These are phyloP conservation scores for Capreolus pygargus DNA, from an alignment of 2,113 vertebrate genomes.

Conservation along the genomic window DNA sequence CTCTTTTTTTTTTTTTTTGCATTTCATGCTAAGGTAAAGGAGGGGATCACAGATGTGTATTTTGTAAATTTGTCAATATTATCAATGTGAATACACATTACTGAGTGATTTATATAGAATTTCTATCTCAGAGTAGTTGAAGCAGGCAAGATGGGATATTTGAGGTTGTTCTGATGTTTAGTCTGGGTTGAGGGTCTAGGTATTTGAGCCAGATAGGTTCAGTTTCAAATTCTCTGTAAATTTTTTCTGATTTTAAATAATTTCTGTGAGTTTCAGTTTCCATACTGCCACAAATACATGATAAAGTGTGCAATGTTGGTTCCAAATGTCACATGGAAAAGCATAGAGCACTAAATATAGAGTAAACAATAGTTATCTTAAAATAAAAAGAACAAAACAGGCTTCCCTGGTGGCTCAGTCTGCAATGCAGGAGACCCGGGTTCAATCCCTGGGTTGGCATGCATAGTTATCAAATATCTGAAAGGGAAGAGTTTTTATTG, in stretches of 20 bases:
- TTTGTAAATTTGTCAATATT: background rate
- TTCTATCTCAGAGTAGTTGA: too few species aligned
- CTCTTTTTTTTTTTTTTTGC: background rate
- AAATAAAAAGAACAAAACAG: background rate
- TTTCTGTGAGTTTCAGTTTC: background rate
- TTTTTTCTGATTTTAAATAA: background rate
- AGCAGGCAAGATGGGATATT: too few species aligned
- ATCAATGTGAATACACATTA: background rate
- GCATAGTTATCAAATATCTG: background rate
- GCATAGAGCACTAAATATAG: background rate
- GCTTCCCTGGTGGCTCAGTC: background rate
- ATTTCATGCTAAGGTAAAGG: background rate
- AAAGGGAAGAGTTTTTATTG: background rate
- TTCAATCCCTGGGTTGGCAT: background rate
- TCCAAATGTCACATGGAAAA: background rate
- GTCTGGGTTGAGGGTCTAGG: background rate
- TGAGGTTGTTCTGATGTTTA: background rate
- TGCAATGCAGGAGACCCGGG: rapidly evolving
- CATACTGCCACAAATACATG: background rate
- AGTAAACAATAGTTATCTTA: background rate
- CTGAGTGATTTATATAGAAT: background rate
- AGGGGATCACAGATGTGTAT: background rate
- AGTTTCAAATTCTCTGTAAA: background rate
- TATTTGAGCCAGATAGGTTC: background rate
- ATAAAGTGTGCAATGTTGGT: background rate